Percentiles rank a stretch among this genome's conserved stretches.
phyloP scores from a whole-genome alignment of 2,888 invertebrate genomes.

The Crepidodera aurea region DNA sequence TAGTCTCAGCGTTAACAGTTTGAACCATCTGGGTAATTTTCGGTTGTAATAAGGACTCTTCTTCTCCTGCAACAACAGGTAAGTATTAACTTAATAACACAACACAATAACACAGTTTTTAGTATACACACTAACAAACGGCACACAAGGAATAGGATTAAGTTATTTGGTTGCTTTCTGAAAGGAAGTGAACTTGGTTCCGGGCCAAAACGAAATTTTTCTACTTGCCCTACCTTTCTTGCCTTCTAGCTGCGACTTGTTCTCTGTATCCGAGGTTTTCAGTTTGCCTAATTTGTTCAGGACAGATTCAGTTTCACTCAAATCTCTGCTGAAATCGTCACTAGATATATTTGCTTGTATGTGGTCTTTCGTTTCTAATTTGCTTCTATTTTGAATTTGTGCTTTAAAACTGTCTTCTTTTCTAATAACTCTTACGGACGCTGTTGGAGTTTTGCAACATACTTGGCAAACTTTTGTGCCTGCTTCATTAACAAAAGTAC shows the following conservation, averaged over 20 bases:
- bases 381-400: slow-evolving; percentile 30
- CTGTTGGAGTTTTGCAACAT: slow-evolving; percentile 83
- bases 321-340: slow-evolving; percentile 58
- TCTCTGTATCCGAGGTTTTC: slow-evolving; percentile 45
- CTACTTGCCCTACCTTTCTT: slow-evolving; percentile 74
- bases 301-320: slow-evolving; percentile 60
- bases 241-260: slow-evolving; percentile 15
- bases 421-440: slow-evolving; percentile 44
- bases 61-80: slow-evolving; percentile 56
- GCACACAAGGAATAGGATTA: slow-evolving; percentile 41
- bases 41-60: slow-evolving; percentile 38
- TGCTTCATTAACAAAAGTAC: slow-evolving; percentile 86
- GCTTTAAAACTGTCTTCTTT: slow-evolving; percentile 31
- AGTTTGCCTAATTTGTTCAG: slow-evolving; percentile 56
- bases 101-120: slow-evolving; percentile 40
- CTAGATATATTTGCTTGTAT: slow-evolving; percentile 51
- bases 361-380: slow-evolving; percentile 30
- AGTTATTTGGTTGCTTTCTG: slow-evolving; percentile 45
- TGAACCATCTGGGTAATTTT: slow-evolving; percentile 37
- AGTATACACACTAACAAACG: slow-evolving; percentile 45
- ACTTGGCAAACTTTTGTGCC: slow-evolving; percentile 82
- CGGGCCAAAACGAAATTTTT: slow-evolving; percentile 79
- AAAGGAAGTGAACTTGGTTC: slow-evolving; percentile 67
- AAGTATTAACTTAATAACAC: slow-evolving; percentile 37
- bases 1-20: slow-evolving; percentile 6